A percentile compares a stretch with the other conserved stretches of the same genome.
Evolutionary conservation across 1,140 invertebrate genomes (phyloP).

Genomic region (Pseudomyrmex cubaensis): DNA sequence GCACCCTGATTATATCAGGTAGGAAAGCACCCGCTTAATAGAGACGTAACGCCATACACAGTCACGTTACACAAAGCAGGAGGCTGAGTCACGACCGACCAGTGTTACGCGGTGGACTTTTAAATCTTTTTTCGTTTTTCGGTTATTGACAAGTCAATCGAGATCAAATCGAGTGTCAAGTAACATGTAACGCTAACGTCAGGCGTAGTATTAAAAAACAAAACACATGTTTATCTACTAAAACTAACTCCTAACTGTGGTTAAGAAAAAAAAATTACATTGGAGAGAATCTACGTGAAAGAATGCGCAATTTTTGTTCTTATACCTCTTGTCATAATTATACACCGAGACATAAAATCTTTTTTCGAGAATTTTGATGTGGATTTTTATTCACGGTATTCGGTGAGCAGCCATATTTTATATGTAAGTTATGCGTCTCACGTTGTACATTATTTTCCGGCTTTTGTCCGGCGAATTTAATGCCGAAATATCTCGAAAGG

Average conservation of each 20-base stretch:
- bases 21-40: slow-evolving; percentile 51
- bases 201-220: too few species aligned
- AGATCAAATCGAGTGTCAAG: background rate
- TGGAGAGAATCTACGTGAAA: background rate
- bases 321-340: background rate
- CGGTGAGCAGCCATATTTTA: slow-evolving; percentile 33
- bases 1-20: slow-evolving; percentile 55
- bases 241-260: too few species aligned
- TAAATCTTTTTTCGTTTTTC: slow-evolving; percentile 11
- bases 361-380: slow-evolving; percentile 28
- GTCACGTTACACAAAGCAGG: slow-evolving; percentile 60
- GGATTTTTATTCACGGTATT: slow-evolving; percentile 49
- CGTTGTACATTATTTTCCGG: slow-evolving; percentile 68
- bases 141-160: slow-evolving; percentile 50
- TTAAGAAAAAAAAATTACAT: background rate
- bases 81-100: slow-evolving; percentile 47
- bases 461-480: slow-evolving; percentile 63
- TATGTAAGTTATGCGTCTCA: slow-evolving; percentile 53
- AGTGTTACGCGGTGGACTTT: slow-evolving; percentile 49
- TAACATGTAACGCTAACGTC: background rate
- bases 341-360: background rate
- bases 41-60: slow-evolving; percentile 61
- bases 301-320: background rate
- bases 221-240: too few species aligned
- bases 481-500: slow-evolving; percentile 58